phyloP scores from a whole-genome alignment of 1,140 invertebrate genomes.

The Mactra quadrangularis region DNA sequence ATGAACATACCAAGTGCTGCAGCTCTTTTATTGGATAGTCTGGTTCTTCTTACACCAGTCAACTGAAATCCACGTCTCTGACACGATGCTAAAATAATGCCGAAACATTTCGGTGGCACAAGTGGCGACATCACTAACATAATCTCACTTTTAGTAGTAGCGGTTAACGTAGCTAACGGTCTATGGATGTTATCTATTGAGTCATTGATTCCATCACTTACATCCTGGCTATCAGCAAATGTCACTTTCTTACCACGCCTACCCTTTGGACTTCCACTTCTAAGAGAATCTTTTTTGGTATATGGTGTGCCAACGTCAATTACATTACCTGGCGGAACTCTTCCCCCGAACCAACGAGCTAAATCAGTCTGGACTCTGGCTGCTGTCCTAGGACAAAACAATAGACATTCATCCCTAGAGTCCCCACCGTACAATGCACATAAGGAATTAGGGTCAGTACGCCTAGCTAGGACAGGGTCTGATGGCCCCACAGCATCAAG shows the following conservation, averaged over 20 bases:
- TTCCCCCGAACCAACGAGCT: slow-evolving; percentile 79
- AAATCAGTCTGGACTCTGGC: slow-evolving; percentile 74
- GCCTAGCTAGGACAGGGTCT: slow-evolving; percentile 77
- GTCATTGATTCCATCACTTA: slow-evolving; percentile 27
- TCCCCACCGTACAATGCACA: slow-evolving; percentile 79
- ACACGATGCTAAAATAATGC: slow-evolving; percentile 75
- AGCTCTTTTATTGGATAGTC: slow-evolving; percentile 73
- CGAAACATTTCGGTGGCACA: slow-evolving; percentile 73
- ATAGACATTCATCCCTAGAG: slow-evolving; percentile 73
- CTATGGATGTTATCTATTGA: slow-evolving; percentile 48
- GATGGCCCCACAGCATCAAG: slow-evolving; percentile 80
- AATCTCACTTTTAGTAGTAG: slow-evolving; percentile 76
- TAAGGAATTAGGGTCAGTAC: slow-evolving; percentile 81
- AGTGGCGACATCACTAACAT: slow-evolving; percentile 78
- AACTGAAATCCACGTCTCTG: slow-evolving; percentile 79
- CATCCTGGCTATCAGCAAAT: slow-evolving; percentile 42
- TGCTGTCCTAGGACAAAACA: slow-evolving; percentile 78
- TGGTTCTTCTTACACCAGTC: slow-evolving; percentile 72
- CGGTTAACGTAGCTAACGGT: slow-evolving; percentile 77
- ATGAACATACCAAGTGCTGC: slow-evolving; percentile 76
- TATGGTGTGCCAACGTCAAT: slow-evolving; percentile 79
- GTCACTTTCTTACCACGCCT: slow-evolving; percentile 68
- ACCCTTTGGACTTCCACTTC: slow-evolving; percentile 67
- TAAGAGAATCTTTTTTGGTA: slow-evolving; percentile 66
- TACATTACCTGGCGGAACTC: slow-evolving; percentile 74